A percentile compares a stretch with the other conserved stretches of the same genome.
Evolutionary conservation across 1,140 invertebrate genomes (phyloP).

Genomic region (Aphelenchoides avenae): DNA sequence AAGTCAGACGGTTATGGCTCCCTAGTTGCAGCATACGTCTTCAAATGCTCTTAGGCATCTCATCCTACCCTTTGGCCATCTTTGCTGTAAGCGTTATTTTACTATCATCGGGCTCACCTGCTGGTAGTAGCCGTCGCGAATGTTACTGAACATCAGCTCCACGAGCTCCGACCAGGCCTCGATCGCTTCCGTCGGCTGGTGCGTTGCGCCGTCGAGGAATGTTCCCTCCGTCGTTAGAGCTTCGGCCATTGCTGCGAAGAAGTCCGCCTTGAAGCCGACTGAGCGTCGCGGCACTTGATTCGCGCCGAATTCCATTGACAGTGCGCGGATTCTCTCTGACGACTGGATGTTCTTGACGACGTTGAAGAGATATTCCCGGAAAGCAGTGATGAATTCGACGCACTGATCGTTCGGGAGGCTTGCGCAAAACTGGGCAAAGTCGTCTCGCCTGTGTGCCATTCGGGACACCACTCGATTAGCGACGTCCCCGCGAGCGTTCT

Average conservation of each 20-base stretch:
- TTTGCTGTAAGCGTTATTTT: neutral
- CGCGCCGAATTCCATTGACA: conserved; percentile 41
- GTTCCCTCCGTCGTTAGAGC: conserved; percentile 52
- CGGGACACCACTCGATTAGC: conserved; percentile 32
- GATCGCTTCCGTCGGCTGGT: conserved; percentile 49
- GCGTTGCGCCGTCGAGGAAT: conserved; percentile 44
- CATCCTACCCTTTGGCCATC: neutral
- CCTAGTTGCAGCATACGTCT: no score
- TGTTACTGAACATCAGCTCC: conserved; percentile 46
- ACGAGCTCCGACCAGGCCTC: conserved; percentile 51
- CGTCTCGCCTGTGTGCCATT: conserved; percentile 46
- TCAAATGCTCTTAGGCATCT: neutral
- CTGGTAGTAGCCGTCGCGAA: conserved; percentile 46
- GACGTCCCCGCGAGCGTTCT: conserved; percentile 46
- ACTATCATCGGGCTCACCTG: neutral
- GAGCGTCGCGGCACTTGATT: conserved; percentile 35
- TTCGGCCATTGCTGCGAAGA: conserved; percentile 46
- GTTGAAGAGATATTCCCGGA: conserved; percentile 35
- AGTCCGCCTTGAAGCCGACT: conserved; percentile 48
- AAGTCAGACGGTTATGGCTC: no score
- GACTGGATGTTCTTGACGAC: conserved; percentile 44
- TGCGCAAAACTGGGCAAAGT: conserved; percentile 39
- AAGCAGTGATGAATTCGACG: conserved; percentile 31
- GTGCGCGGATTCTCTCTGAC: conserved; percentile 42
- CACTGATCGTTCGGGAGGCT: conserved; percentile 36